Base-by-base conservation (phyloP, 1,140 invertebrate species). In the Teleopsis dalmanni region DNA sequence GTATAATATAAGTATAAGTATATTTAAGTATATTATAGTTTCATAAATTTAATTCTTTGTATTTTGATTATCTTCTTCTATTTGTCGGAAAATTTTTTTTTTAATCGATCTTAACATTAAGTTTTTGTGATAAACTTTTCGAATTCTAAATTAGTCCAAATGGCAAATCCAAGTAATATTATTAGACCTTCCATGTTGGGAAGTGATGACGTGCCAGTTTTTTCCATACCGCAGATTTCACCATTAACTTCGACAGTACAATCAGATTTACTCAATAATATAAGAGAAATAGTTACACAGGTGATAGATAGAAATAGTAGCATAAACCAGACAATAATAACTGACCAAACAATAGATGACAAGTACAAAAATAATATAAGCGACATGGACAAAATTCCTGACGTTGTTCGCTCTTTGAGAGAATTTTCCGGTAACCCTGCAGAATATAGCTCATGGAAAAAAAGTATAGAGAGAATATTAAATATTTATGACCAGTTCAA, bases 361-460 rank as follows among this genome's bases (percentile, higher is more conserved):
- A 10, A 22, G 9, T 26, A 7, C 23, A 25, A 19, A 14, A 35
- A 37, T n/a, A 47, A 47, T 22, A 16, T 47, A 8, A 3, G 14
- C 3, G 31, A 47, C 18, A 9, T 47, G 22, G 45, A 47, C 18
- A 37, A 47, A 18, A 9, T 47, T 16, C 45, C 45, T 2, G 45
- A 37, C 23, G 22, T 47, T 7, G 45, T 44, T 35, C 18, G 45
- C 9, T 36, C 18, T 18, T 16, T 47, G n/a, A 34, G 45, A 27
- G 45, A 47, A 16, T 36, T 47, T 37, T 21, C 31, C 14, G 45
- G 45, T 11, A 47, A 37, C 33, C 33, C 19, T 11, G 18, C 35
- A n/a, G 45, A 47, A 22, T 36, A 36, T 22, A 47, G 33, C 45
- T 36, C 31, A 8, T 47, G 45, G 45, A 44, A 37, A 21, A 47